phyloP scores from a whole-genome alignment of 2,113 vertebrate species.

The Typhlomys cinereus region DNA sequence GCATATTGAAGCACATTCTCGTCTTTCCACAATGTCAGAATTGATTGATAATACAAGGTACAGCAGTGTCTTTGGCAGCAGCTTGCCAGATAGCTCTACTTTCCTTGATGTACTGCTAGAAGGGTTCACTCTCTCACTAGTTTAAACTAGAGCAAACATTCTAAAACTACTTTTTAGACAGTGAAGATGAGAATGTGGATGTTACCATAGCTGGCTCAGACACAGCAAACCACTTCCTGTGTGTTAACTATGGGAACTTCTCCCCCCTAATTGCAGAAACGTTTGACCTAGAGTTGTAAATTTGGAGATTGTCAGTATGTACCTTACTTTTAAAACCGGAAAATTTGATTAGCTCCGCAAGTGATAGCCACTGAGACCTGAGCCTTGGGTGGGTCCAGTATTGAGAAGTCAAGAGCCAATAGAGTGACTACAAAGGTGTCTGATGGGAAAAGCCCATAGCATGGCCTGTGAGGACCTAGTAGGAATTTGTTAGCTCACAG shows the following conservation, averaged over 20 bases:
- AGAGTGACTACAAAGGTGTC: neutral
- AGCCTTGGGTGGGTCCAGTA: neutral
- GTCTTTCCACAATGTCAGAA: no score
- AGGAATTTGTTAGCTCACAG: neutral
- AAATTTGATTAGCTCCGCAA: neutral
- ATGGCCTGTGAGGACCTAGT: neutral
- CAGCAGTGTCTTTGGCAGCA: neutral
- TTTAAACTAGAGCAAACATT: no score
- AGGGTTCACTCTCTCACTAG: neutral
- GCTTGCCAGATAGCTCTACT: no score
- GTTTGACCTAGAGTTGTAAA: neutral
- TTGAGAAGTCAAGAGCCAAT: neutral
- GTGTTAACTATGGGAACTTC: neutral
- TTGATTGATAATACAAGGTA: no score
- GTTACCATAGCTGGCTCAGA: neutral
- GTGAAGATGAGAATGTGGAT: neutral
- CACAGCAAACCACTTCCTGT: neutral
- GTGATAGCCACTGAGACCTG: neutral
- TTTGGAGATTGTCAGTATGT: neutral
- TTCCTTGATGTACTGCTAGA: neutral
- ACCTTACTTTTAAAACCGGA: conserved; percentile 21
- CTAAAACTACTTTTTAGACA: no score
- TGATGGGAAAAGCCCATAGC: neutral
- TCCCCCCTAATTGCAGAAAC: neutral
- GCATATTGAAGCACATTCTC: no score